Evolutionary conservation across 2,113 vertebrate genomes (phyloP).

Genomic region (Vireo altiloquus): DNA sequence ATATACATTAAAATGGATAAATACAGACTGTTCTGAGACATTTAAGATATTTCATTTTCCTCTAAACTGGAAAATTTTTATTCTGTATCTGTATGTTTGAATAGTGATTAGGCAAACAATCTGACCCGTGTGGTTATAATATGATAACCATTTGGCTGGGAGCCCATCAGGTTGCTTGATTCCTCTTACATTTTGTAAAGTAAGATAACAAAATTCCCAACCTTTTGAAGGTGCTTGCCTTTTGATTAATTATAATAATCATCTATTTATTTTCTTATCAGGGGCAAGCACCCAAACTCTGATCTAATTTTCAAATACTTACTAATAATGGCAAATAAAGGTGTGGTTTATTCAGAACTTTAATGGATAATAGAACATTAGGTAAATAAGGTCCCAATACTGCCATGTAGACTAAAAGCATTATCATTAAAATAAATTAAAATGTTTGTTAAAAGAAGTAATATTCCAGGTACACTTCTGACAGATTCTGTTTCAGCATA

Average conservation of each 20-base stretch:
- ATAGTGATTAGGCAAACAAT: slow-evolving; percentile 4
- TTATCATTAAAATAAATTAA: not conserved
- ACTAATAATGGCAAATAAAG: slow-evolving; percentile 1
- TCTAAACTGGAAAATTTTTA: not conserved
- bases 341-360: not conserved
- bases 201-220: not conserved
- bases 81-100: not conserved
- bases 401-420: not conserved
- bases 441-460: not conserved
- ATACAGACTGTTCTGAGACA: not conserved
- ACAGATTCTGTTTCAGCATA: not conserved
- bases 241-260: slow-evolving; percentile 37
- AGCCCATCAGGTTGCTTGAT: slow-evolving; percentile 2
- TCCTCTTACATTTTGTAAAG: slow-evolving; percentile 23
- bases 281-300: slow-evolving; percentile 12
- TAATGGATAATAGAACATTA: not conserved
- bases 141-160: slow-evolving; percentile 6
- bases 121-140: slow-evolving; percentile 25
- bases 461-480: not conserved
- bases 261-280: slow-evolving; percentile 30
- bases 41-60: not conserved
- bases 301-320: slow-evolving; percentile 34
- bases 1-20: not conserved
- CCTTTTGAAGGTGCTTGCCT: not conserved
- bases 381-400: not conserved